Conservation (phyloP, 2,888 invertebrate species). For the Nephrotoma flavescens region DNA sequence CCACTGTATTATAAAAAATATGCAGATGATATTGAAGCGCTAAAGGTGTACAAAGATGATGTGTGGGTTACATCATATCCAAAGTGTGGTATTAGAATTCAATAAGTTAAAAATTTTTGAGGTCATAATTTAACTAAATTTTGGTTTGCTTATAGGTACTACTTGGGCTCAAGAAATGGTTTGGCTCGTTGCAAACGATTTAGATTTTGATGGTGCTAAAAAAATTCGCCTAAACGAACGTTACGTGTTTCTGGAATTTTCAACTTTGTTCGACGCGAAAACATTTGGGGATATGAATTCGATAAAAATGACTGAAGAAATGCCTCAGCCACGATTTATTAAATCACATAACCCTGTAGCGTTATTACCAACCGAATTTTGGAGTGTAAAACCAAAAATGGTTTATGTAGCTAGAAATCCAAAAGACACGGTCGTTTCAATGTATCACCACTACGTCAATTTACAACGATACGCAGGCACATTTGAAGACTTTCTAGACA, state of each 20-base stretch:
- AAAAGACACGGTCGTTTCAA: too few relatives aligned
- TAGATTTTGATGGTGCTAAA: background rate
- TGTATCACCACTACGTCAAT: too few relatives aligned
- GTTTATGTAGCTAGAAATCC: too few relatives aligned
- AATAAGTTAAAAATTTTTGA: background rate
- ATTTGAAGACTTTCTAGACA: too few relatives aligned
- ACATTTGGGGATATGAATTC: too few relatives aligned
- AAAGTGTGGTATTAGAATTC: background rate
- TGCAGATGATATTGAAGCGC: background rate
- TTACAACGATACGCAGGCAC: too few relatives aligned
- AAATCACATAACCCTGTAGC: too few relatives aligned
- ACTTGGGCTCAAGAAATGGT: background rate
- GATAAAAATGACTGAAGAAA: too few relatives aligned
- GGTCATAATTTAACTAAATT: background rate
- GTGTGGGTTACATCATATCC: background rate
- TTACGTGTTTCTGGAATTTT: background rate
- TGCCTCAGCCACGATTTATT: too few relatives aligned
- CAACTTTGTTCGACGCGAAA: background rate
- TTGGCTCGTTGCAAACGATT: background rate
- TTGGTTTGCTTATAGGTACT: background rate
- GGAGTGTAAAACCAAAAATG: too few relatives aligned
- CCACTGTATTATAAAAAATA: background rate
- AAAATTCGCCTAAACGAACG: background rate
- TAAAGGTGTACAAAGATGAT: background rate
- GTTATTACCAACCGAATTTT: too few relatives aligned